A percentile compares a stretch with the other conserved stretches of the same genome.
These are phyloP conservation scores for Myopa tessellatipennis DNA, from an alignment of 2,888 invertebrate genomes.

Conservation along the genomic window DNA sequence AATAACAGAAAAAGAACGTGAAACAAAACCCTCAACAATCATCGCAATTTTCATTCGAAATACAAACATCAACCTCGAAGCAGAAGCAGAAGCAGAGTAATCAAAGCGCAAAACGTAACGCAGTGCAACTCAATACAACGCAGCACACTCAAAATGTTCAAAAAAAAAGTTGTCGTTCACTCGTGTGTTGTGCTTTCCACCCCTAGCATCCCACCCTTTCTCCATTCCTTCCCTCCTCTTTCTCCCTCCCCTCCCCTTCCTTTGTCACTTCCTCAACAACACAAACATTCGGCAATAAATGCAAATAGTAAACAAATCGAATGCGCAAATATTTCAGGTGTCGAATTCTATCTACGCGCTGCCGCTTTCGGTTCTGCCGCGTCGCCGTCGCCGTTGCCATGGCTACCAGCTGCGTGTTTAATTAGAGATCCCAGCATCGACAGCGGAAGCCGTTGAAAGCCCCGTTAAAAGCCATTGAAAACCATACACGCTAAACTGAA, in stretches of 20 bases:
- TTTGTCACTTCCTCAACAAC: background rate
- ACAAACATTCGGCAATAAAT: conserved; percentile 6
- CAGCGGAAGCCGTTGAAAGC: background rate
- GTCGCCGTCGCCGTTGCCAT: background rate
- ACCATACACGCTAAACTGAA: background rate
- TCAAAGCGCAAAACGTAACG: background rate
- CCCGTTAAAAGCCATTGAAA: background rate
- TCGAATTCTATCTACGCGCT: conserved; percentile 18
- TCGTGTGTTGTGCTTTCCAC: background rate
- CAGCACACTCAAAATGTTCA: background rate
- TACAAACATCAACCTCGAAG: background rate
- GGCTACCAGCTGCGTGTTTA: conserved; percentile 4
- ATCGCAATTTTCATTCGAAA: background rate
- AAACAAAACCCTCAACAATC: background rate
- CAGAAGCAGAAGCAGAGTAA: conserved; percentile 5
- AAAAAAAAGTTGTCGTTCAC: background rate
- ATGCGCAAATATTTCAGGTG: conserved; percentile 29
- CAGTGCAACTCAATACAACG: background rate
- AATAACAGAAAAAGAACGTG: background rate
- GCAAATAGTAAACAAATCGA: conserved; percentile 22
- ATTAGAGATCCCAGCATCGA: background rate
- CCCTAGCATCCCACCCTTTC: background rate
- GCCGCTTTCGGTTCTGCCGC: background rate
- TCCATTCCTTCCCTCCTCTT: background rate
- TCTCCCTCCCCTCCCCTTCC: background rate